Conservation (phyloP, 2,797 vertebrate species). For the Alcedo quadribrachys region DNA sequence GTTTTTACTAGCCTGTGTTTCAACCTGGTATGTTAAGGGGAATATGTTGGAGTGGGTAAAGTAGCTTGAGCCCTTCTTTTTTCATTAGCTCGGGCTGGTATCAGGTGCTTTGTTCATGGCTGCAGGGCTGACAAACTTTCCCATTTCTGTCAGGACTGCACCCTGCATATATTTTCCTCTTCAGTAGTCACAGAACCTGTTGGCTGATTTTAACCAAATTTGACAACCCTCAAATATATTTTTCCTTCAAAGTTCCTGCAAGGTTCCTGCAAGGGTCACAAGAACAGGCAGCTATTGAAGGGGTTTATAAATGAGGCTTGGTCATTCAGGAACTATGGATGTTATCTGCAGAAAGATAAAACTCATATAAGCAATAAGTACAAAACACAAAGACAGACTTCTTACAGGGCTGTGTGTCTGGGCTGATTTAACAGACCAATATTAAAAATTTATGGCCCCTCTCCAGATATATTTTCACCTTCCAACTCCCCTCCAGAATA, state of each 20-base stretch:
- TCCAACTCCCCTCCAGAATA: background rate
- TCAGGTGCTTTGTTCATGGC: background rate
- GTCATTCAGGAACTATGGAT: background rate
- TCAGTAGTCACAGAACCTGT: background rate
- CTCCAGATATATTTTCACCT: background rate
- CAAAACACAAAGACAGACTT: background rate
- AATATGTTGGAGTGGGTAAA: background rate
- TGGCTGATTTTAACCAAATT: background rate
- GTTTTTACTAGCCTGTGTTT: slow-evolving; percentile 21
- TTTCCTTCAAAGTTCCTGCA: background rate
- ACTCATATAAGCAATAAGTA: background rate
- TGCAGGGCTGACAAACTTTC: slow-evolving; percentile 12
- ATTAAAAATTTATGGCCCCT: background rate
- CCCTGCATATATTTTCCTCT: slow-evolving; percentile 17
- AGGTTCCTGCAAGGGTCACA: background rate
- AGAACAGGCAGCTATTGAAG: background rate
- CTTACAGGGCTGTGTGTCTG: background rate
- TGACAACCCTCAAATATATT: background rate
- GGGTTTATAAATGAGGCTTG: background rate
- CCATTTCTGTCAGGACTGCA: background rate
- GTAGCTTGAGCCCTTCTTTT: background rate
- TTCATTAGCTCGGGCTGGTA: background rate
- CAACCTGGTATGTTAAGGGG: background rate
- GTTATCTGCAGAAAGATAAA: background rate
- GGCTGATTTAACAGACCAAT: background rate